Conservation (phyloP, 2,113 vertebrate species). For the Oreochromis tanganicae region DNA sequence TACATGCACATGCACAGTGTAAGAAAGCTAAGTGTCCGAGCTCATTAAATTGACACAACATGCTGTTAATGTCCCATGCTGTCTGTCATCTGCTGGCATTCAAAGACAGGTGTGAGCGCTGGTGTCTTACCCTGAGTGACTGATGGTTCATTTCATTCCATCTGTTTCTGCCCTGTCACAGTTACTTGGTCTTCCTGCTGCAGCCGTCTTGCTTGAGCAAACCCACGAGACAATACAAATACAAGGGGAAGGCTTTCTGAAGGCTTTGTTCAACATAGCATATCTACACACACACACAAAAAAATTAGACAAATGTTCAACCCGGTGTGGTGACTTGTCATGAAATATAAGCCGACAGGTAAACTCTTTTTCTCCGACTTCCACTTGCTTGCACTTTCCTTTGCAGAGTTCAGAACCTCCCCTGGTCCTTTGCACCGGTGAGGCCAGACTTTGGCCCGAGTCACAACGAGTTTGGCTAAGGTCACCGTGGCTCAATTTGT, state of each 20-base stretch:
- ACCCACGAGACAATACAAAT: neutral
- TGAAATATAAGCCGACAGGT: constrained; percentile 8
- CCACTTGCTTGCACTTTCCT: neutral
- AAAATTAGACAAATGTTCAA: neutral
- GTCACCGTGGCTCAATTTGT: constrained; percentile 11
- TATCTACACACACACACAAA: neutral
- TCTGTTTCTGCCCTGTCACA: constrained; percentile 44
- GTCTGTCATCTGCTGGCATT: constrained; percentile 61
- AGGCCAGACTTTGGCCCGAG: neutral
- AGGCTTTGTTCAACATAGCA: neutral
- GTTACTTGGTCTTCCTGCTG: constrained; percentile 19
- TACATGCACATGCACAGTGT: neutral
- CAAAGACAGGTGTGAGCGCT: constrained; percentile 54
- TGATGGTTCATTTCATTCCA: constrained; percentile 35
- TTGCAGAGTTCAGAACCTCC: neutral
- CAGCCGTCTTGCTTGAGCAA: neutral
- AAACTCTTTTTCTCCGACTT: neutral
- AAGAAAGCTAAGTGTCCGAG: neutral
- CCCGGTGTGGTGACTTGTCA: neutral
- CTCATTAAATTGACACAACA: constrained; percentile 20
- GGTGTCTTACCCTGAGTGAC: constrained; percentile 11
- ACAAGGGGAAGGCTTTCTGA: neutral
- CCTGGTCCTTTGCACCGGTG: neutral
- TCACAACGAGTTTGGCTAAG: constrained; percentile 13
- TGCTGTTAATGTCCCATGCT: constrained; percentile 20